phyloP scores from a whole-genome alignment of 2,888 invertebrate genomes.

The Agonopterix arenella region DNA sequence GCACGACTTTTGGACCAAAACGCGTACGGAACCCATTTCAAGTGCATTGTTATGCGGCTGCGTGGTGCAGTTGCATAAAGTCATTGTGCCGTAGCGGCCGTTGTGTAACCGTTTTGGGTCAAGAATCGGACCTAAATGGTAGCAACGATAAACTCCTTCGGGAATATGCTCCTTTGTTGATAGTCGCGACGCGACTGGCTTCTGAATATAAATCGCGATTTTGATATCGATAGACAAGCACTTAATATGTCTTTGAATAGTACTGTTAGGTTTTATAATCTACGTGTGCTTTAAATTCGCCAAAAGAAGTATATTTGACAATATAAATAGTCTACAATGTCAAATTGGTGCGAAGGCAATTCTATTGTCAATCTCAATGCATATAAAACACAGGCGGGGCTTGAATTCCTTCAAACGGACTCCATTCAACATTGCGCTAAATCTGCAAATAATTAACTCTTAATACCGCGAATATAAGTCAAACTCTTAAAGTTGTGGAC shows the following conservation, averaged over 20 bases:
- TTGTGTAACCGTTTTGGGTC: conserved; percentile 52
- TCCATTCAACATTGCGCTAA: no score
- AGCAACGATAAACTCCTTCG: conserved; percentile 36
- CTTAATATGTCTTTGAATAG: conserved; percentile 1
- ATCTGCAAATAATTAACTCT: no score
- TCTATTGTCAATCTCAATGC: no score
- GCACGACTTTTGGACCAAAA: conserved; percentile 1
- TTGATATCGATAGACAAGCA: conserved; percentile 1
- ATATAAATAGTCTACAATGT: no score
- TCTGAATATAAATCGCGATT: conserved; percentile 14
- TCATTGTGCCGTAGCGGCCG: conserved; percentile 22
- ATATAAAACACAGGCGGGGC: no score
- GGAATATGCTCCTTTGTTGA: conserved; percentile 22
- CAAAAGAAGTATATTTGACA: no score
- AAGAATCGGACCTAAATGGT: conserved; percentile 46
- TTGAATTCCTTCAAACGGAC: no score
- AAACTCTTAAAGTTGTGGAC: no score
- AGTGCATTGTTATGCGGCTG: conserved; percentile 63
- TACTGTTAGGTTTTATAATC: neutral
- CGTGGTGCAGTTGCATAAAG: conserved; percentile 47
- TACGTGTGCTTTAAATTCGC: neutral
- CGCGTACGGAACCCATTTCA: conserved; percentile 15
- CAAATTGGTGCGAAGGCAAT: no score
- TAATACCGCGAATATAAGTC: no score
- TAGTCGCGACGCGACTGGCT: conserved; percentile 11